Base-by-base conservation (phyloP, 2,113 vertebrate genomes). In the Pollachius pollachius region DNA sequence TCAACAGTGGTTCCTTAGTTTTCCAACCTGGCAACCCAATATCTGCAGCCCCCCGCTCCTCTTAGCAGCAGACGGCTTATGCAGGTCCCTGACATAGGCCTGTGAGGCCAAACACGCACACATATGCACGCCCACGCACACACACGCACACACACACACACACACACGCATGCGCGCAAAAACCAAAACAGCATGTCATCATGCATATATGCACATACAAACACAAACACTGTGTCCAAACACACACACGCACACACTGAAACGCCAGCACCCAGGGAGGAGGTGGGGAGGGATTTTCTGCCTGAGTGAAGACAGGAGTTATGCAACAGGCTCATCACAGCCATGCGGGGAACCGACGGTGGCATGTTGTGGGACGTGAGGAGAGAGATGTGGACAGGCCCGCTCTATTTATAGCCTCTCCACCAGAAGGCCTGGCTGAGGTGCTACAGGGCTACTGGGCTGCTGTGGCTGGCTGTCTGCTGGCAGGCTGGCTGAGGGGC, bases 321-420 rank as follows among this genome's bases (percentile, higher is more conserved):
- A 83, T 75, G 73, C 79, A 82, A 82, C 59, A 37, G 62, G 65
- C 76, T 77, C 79, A n/a, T 73, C 80, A 58, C 88, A 80, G 87
- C 85, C 87, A 86, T 83, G 80, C 69, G 72, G 76, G 76, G 71
- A 72, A 65, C 73, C 82, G 81, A 82, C 79, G 68, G 74, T 59
- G 48, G 75, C 72, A 58, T 81, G 77, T 85, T 74, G 78, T 73
- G 75, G 72, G 71, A 68, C 62, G 84, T 63, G 81, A 80, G 70
- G 59, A 78, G 72, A 54, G 75, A 77, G 79, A 77, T 75, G 82
- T 72, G 67, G 76, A 84, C 81, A 81, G 84, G 81, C 79, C 64
- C 64, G 72, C 83, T 89, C 89, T 91, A 89, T 91, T 85, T 89
- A 89, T 79, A 85, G 65, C 56, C 74, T 69, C 76, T 57, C 54